A percentile compares a stretch with the other conserved stretches of the same genome.
Evolutionary conservation across 1,140 invertebrate species (phyloP).

Genomic region (Calosoma granatense): DNA sequence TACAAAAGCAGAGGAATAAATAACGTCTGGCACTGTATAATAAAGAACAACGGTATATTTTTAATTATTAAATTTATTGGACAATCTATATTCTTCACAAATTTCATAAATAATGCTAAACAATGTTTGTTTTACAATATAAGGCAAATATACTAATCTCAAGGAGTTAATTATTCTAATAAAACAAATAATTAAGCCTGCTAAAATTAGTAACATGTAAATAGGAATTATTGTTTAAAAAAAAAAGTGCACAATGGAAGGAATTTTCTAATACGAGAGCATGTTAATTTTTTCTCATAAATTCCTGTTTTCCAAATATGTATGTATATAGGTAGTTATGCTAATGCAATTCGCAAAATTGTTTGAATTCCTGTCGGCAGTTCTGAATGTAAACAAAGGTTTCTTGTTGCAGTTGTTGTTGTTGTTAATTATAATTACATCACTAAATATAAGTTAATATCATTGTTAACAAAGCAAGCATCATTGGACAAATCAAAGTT

Average conservation of each 20-base stretch:
- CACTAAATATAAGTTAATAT: neutral
- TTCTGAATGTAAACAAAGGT: neutral
- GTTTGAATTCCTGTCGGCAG: neutral
- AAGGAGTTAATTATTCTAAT: neutral
- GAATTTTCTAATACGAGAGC: neutral
- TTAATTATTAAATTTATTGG: slow-evolving; percentile 7
- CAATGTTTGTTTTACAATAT: slow-evolving; percentile 3
- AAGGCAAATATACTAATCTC: slow-evolving; percentile 8
- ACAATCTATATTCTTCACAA: slow-evolving; percentile 6
- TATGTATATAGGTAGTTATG: too few species aligned
- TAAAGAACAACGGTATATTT: too few species aligned
- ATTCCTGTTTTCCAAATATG: too few species aligned
- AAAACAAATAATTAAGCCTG: neutral
- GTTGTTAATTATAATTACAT: neutral
- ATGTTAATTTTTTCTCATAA: neutral
- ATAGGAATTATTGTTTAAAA: neutral
- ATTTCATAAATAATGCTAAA: slow-evolving; percentile 5
- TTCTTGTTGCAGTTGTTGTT: too few species aligned
- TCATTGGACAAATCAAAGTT: neutral
- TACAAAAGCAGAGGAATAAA: too few species aligned
- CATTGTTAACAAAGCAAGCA: slow-evolving; percentile 4
- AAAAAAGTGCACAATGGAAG: neutral
- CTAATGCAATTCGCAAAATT: too few species aligned
- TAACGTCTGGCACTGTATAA: too few species aligned
- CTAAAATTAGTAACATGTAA: slow-evolving; percentile 4